Base-by-base conservation (phyloP, 64 coral and sea anemone species). In the Montipora sp. region DNA sequence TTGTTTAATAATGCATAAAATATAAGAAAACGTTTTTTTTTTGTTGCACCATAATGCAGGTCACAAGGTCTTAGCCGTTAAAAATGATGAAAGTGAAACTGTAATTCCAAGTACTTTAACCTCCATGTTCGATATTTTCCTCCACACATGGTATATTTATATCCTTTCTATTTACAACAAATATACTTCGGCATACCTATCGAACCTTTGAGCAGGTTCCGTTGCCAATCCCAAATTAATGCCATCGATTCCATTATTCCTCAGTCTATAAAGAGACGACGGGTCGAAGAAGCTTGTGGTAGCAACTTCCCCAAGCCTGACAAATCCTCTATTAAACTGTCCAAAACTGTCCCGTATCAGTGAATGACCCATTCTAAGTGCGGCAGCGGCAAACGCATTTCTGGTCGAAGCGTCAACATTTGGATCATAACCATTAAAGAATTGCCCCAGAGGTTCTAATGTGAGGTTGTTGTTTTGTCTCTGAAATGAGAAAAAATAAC, bases 331-430 rank as follows among this genome's bases (percentile, higher is more conserved):
- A 24, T 24, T 81, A 23, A 81, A 81, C 20, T 81, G 79, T 60
- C 79, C 79, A 27, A 81, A 81, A 44, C 24, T 81, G 20, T 81
- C 79, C 79, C 79, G 67, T 15, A 94, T 65, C 72, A 94, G 63
- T 18, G 87, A 90, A 73, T 94, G 93, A 2, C 93, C 93, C 65
- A 94, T 90, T 44, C 93, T 88, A 73, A 83, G 85, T 0, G 87
- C 93, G 71, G 93, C 87, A 9, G 87, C 59, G 7, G 87, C 87
- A 50, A 94, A 94, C 19, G 87, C 20, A 7, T 81, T 81, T 8
- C 11, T 27, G 9, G 79, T 81, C 9, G 79, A 59, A 3, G 51
- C 53, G 55, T 81, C 79, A 1, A 11, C 22, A 5, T 81, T 61
- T 81, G 79, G 23, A 81, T 81, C 79, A 57, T 81, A 81, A n/a